Conservation (phyloP, 2,113 vertebrate genomes). For the Piliocolobus tephrosceles region DNA sequence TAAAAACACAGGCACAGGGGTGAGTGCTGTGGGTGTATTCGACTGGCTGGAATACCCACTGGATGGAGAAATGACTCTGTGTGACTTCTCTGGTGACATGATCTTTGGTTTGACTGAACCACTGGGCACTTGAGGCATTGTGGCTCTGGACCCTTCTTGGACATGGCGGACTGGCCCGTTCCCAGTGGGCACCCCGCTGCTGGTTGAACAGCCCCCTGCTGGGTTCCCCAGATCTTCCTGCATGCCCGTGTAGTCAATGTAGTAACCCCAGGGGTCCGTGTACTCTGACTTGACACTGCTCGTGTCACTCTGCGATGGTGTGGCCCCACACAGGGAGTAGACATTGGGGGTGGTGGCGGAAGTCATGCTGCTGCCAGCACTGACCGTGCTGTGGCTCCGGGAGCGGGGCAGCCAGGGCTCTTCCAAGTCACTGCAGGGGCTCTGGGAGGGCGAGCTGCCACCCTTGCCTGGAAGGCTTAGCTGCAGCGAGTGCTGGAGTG, state of each 20-base stretch:
- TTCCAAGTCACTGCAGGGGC: slow-evolving; percentile 95
- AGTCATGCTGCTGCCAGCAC: slow-evolving; percentile 89
- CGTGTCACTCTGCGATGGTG: slow-evolving; percentile 94
- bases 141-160: slow-evolving; percentile 78
- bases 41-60: slow-evolving; percentile 99
- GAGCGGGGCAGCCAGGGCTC: slow-evolving; percentile 95
- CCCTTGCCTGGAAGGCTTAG: slow-evolving; percentile 89
- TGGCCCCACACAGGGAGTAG: slow-evolving; percentile 92
- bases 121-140: slow-evolving; percentile 77
- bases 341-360: slow-evolving; percentile 88
- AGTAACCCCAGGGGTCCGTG: slow-evolving; percentile 95
- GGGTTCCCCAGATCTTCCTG: slow-evolving; percentile 85
- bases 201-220: slow-evolving; percentile 15
- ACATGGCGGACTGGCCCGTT: slow-evolving; percentile 82
- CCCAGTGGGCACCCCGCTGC: slow-evolving; percentile 68
- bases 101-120: slow-evolving; percentile 86
- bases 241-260: slow-evolving; percentile 87
- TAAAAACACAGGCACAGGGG: slow-evolving; percentile 92
- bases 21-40: slow-evolving; percentile 96
- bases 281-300: slow-evolving; percentile 96
- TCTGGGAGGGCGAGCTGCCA: slow-evolving; percentile 92
- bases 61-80: slow-evolving; percentile 95
- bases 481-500: slow-evolving; percentile 94
- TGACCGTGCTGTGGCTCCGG: slow-evolving; percentile 94
- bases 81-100: slow-evolving; percentile 92